phyloP scores from a whole-genome alignment of 2,113 vertebrate genomes.

The Alligator sinensis region DNA sequence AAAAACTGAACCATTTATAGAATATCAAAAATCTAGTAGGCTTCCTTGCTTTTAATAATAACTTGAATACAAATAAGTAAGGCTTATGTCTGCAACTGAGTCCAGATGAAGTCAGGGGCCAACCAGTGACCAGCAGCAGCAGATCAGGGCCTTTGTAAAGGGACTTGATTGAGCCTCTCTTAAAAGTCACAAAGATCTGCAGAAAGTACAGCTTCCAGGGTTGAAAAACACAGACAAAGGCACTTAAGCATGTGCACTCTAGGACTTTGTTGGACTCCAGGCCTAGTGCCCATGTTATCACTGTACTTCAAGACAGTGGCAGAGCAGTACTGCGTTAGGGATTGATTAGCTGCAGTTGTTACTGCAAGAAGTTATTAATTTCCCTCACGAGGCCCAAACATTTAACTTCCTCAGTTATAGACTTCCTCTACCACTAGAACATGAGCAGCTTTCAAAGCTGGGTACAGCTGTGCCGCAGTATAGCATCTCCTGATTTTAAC shows the following conservation, averaged over 20 bases:
- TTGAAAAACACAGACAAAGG: not conserved
- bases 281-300: not conserved
- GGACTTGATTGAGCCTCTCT: not conserved
- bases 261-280: not conserved
- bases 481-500: too few species aligned
- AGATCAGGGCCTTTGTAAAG: not conserved
- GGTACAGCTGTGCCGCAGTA: too few species aligned
- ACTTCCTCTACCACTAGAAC: not conserved
- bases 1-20: not conserved
- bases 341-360: not conserved
- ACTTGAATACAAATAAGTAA: not conserved
- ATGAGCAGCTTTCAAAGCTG: not conserved
- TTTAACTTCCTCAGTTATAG: not conserved
- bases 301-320: not conserved
- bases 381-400: not conserved
- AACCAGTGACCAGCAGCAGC: not conserved
- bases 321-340: rapidly evolving
- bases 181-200: not conserved
- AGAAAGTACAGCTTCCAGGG: not conserved
- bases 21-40: not conserved
- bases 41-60: not conserved
- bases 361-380: not conserved
- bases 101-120: not conserved
- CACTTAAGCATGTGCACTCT: rapidly evolving
- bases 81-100: not conserved